Conservation (phyloP, 2,888 invertebrate genomes). For the Ormia ochracea region DNA sequence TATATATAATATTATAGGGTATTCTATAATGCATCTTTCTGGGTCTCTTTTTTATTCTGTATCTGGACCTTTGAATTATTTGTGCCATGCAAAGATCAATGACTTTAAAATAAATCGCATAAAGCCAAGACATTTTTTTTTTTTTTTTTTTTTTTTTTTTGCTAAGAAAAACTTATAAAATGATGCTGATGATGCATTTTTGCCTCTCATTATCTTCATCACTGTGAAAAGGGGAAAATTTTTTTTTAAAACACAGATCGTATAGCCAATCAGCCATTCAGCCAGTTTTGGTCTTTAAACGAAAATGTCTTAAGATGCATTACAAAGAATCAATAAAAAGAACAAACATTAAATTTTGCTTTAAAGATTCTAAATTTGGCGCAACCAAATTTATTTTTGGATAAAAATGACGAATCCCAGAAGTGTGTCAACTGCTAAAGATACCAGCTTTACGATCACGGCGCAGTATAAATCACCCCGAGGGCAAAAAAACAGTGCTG, state of each 20-base stretch:
- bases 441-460: not conserved
- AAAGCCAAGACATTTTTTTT: constrained; percentile 12
- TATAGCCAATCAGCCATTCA: constrained; percentile 4
- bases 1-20: not conserved
- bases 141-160: not conserved
- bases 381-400: not conserved
- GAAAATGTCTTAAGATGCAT: constrained; percentile 19
- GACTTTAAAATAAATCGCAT: constrained; percentile 53
- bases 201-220: not conserved
- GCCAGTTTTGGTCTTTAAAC: not conserved
- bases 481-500: not conserved
- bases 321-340: not conserved
- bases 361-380: not conserved
- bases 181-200: constrained; percentile 17
- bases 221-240: not conserved
- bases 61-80: constrained; percentile 49
- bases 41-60: not conserved
- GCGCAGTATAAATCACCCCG: not conserved
- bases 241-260: constrained; percentile 48
- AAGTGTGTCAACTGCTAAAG: constrained; percentile 24
- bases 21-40: constrained; percentile 7
- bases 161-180: constrained; percentile 21
- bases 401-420: constrained; percentile 2
- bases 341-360: constrained; percentile 8
- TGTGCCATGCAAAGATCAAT: constrained; percentile 58